phyloP scores from a whole-genome alignment of 2,888 invertebrate species.

The Priocnemis perturbator region DNA sequence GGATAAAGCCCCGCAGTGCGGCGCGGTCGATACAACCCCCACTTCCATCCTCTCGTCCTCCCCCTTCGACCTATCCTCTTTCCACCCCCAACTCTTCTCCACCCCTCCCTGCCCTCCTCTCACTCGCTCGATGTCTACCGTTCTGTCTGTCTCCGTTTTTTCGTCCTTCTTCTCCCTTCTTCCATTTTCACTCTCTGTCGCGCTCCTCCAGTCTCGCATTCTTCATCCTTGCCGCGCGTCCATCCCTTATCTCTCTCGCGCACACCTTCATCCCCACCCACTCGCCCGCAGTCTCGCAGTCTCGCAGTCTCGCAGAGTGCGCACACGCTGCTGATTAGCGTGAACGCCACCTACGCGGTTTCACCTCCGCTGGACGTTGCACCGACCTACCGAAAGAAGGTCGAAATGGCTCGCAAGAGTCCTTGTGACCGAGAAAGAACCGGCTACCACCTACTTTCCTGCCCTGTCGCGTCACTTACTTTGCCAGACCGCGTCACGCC shows the following conservation, averaged over 20 bases:
- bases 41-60: conserved; percentile 42
- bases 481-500: too few relatives aligned
- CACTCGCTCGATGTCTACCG: conserved; percentile 14
- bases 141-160: conserved; percentile 1
- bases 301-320: not conserved
- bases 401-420: conserved; percentile 44
- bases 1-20: conserved; percentile 75
- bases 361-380: conserved; percentile 43
- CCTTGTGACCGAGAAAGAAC: conserved; percentile 31
- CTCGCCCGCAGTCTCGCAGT: too few relatives aligned
- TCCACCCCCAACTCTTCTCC: conserved; percentile 5
- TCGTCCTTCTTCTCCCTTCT: not conserved
- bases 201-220: too few relatives aligned
- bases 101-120: conserved; percentile 24
- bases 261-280: too few relatives aligned
- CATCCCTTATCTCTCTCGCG: too few relatives aligned
- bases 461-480: too few relatives aligned
- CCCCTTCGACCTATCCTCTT: conserved; percentile 5
- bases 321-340: conserved; percentile 32
- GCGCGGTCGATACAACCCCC: conserved; percentile 74
- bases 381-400: conserved; percentile 45
- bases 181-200: not conserved
- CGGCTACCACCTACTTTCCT: too few relatives aligned
- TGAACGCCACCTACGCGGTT: conserved; percentile 41
- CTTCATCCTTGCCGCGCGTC: not conserved